Conservation (phyloP, 1,140 invertebrate species). For the Drosophila grimshawi region DNA sequence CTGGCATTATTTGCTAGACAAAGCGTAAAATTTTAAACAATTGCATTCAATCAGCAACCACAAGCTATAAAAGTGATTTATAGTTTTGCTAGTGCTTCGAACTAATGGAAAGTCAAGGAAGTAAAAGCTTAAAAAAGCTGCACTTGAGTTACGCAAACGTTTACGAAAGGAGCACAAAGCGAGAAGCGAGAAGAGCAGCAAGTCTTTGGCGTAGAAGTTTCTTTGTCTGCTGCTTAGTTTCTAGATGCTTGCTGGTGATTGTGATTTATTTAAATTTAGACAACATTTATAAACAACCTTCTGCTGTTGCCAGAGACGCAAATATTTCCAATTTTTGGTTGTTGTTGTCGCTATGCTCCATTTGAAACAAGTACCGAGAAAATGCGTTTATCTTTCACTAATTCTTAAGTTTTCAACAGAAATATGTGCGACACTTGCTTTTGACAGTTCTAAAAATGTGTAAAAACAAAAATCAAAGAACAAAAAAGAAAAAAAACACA, state of each 20-base stretch:
- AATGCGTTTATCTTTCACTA: constrained; percentile 30
- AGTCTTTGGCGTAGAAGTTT: neutral
- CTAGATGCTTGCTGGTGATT: neutral
- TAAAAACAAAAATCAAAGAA: constrained; percentile 16
- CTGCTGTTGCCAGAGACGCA: neutral
- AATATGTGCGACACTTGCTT: constrained; percentile 57
- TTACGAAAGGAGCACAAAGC: neutral
- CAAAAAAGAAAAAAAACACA: neutral
- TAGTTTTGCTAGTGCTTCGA: neutral
- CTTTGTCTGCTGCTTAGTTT: neutral
- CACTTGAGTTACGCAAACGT: neutral
- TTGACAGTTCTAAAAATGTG: constrained; percentile 78
- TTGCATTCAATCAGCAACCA: constrained; percentile 19
- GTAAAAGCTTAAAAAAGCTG: too few species aligned
- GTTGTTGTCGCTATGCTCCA: neutral
- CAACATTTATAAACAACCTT: neutral
- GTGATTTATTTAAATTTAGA: constrained; percentile 22
- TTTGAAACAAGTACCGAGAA: constrained; percentile 28
- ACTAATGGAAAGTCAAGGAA: too few species aligned
- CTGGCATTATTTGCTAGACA: constrained; percentile 5
- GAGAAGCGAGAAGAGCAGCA: neutral
- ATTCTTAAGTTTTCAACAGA: constrained; percentile 31
- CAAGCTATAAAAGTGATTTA: neutral
- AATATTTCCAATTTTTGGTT: constrained; percentile 32
- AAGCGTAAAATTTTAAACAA: constrained; percentile 30